These are phyloP conservation scores for Rhagophthalmus giganteus DNA, from an alignment of 2,888 invertebrate genomes.

Conservation along the genomic window DNA sequence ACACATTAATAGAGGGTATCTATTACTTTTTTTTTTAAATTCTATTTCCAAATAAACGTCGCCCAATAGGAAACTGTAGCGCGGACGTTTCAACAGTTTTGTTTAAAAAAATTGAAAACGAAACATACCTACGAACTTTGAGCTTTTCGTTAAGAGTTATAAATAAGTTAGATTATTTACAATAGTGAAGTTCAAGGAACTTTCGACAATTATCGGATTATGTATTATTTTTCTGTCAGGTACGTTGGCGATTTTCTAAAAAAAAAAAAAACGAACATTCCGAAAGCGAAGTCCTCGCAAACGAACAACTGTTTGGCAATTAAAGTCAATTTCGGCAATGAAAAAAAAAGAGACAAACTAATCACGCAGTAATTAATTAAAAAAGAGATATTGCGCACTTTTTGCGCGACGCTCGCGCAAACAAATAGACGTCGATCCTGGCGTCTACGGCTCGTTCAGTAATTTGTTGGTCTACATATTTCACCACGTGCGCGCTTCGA, in stretches of 20 bases:
- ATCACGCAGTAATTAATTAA: slow-evolving; percentile 29
- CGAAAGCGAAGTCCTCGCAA: no score
- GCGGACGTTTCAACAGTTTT: no score
- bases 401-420: slow-evolving; percentile 12
- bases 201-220: no score
- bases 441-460: no score
- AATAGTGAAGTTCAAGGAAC: slow-evolving; percentile 13
- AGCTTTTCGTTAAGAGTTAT: slow-evolving; percentile 8
- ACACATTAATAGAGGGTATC: no score
- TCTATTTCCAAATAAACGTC: no score
- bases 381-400: slow-evolving; percentile 26
- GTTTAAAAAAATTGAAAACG: slow-evolving; percentile 2
- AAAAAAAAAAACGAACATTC: slow-evolving; percentile 1
- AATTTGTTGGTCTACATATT: no score
- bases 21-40: no score
- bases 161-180: slow-evolving; percentile 14
- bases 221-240: slow-evolving; percentile 2
- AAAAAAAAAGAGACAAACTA: slow-evolving; percentile 28
- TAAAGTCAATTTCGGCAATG: slow-evolving; percentile 33
- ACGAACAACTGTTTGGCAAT: no score
- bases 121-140: slow-evolving; percentile 7
- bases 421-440: slow-evolving; percentile 13
- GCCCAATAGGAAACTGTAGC: no score
- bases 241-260: slow-evolving; percentile 1
- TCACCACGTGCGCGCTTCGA: no score